A percentile compares a stretch with the other conserved stretches of the same genome.
Conservation (phyloP, 2,113 vertebrate genomes). For the Salvelinus namaycush region DNA sequence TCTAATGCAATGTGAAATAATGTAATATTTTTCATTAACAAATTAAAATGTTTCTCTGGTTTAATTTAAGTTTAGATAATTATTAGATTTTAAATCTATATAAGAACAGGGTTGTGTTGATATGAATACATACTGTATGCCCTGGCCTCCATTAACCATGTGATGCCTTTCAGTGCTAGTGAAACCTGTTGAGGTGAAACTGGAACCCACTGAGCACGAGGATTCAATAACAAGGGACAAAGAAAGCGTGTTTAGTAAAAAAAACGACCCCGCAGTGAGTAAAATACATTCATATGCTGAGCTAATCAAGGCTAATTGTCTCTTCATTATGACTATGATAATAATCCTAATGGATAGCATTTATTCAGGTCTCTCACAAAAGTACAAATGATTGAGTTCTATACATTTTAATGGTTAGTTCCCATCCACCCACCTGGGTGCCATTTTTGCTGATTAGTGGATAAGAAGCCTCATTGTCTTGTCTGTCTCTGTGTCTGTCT, state of each 20-base stretch:
- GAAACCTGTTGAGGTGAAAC: constrained; percentile 71
- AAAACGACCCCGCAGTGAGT: constrained; percentile 73
- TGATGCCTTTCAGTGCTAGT: constrained; percentile 75
- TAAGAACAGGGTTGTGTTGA: background rate
- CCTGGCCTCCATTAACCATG: constrained; percentile 4
- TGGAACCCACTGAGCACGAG: constrained; percentile 71
- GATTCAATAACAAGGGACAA: constrained; percentile 57
- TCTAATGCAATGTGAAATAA: too few species aligned
- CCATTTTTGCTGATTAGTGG: background rate
- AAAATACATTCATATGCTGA: constrained; percentile 52
- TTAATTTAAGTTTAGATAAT: too few species aligned
- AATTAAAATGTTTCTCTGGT: too few species aligned
- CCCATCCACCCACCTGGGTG: background rate
- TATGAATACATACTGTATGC: constrained; percentile 6
- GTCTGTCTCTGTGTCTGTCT: background rate
- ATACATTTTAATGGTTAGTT: background rate
- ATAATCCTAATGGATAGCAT: background rate
- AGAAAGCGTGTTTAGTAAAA: constrained; percentile 74
- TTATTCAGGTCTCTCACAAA: background rate
- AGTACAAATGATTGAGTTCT: background rate
- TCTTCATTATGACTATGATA: background rate
- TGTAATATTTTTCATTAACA: too few species aligned
- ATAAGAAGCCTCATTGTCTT: background rate
- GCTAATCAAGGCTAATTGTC: too few species aligned
- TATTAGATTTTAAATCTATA: too few species aligned